phyloP scores from a whole-genome alignment of 2,888 invertebrate species.

The Dasysyrphus tricinctus region DNA sequence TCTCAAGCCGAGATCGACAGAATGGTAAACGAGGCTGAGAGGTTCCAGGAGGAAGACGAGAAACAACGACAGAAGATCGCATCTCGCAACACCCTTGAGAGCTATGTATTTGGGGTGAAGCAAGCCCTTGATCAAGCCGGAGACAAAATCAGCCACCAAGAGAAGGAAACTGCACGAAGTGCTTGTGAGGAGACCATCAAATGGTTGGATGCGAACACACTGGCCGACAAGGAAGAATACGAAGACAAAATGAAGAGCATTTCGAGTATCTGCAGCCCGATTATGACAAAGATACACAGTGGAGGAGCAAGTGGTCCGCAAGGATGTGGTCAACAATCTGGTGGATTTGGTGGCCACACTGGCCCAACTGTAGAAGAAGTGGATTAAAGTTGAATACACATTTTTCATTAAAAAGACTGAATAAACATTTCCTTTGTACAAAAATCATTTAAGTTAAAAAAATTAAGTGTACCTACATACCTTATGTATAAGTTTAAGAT shows the following conservation, averaged over 20 bases:
- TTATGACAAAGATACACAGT: constrained; percentile 76
- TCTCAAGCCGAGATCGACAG: constrained; percentile 91
- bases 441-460: no score
- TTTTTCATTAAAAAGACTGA: constrained; percentile 33
- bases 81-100: constrained; percentile 88
- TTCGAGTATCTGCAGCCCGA: constrained; percentile 80
- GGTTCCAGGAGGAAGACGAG: constrained; percentile 88
- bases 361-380: constrained; percentile 77
- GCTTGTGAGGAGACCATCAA: constrained; percentile 87
- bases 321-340: constrained; percentile 84
- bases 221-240: constrained; percentile 89
- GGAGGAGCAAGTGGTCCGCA: constrained; percentile 60
- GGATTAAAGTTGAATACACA: constrained; percentile 55
- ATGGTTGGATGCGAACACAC: constrained; percentile 90
- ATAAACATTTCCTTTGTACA: neutral
- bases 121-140: constrained; percentile 87
- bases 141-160: constrained; percentile 86
- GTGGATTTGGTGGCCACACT: constrained; percentile 85
- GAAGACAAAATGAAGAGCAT: constrained; percentile 83
- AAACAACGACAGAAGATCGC: constrained; percentile 87
- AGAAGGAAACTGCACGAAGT: constrained; percentile 87
- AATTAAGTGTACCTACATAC: no score
- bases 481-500: no score
- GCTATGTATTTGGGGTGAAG: constrained; percentile 87
- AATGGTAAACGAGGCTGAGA: constrained; percentile 89